Percentiles rank a stretch among this genome's conserved stretches.
Conservation (phyloP, 2,888 invertebrate genomes). For the Ophion ellenae region DNA sequence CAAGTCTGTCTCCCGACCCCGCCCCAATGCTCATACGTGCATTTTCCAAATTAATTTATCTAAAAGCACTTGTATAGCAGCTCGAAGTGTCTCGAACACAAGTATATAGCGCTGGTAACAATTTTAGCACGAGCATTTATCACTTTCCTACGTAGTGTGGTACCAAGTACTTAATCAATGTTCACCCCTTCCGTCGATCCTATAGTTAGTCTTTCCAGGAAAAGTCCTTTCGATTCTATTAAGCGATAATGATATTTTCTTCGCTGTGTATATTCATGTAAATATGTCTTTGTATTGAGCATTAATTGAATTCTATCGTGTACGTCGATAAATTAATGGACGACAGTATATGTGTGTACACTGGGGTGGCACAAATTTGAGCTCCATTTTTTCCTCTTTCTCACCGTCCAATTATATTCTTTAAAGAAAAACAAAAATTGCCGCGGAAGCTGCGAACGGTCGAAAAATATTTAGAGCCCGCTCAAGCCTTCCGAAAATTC, state of each 20-base stretch:
- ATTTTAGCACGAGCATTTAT: conserved; percentile 60
- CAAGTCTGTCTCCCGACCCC: not conserved
- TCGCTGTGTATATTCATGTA: conserved; percentile 5
- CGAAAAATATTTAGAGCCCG: no score
- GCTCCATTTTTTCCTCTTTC: no score
- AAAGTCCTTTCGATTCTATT: conserved; percentile 55
- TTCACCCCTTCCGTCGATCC: not conserved
- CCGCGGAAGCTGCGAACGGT: no score
- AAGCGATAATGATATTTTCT: conserved; percentile 56
- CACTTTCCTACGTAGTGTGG: conserved; percentile 41
- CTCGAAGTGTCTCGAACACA: conserved; percentile 48
- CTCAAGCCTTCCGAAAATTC: no score
- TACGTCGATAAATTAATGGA: not conserved
- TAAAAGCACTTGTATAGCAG: conserved; percentile 48
- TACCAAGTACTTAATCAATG: conserved; percentile 57
- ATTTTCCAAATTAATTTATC: conserved; percentile 61
- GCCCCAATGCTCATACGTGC: not conserved
- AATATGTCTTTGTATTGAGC: conserved; percentile 23
- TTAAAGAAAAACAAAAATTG: no score
- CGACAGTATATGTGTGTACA: not conserved
- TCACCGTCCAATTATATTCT: no score
- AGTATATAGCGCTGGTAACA: conserved; percentile 55
- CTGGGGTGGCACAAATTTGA: no score
- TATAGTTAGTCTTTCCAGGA: conserved; percentile 22
- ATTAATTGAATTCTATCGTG: conserved; percentile 25